Base-by-base conservation (phyloP, 2,888 invertebrate species). In the Andrena dorsata region DNA sequence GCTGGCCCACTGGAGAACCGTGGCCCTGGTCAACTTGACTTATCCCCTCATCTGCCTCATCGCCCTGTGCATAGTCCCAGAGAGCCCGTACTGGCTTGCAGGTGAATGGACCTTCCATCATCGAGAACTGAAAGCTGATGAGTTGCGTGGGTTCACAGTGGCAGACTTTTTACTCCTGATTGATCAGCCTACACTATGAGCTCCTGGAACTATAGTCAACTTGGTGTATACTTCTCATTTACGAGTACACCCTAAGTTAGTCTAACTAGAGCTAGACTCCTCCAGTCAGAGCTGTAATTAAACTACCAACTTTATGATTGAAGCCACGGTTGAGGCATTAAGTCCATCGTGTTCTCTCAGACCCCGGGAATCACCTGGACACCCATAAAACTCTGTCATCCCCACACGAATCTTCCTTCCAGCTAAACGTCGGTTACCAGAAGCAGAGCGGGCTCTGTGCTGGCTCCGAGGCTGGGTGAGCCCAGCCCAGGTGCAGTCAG, bases 391-490 rank as follows among this genome's bases (percentile, higher is more conserved):
- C 28, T 16, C 13, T 8, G 13, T 66, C 7, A 35, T 69, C 10
- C 20, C 32, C 6, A 13, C 10, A 28, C 32, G 16, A 32, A 58
- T 23, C 35, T 2, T 8, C 51, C 7, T 80, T 84, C 13, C 76
- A 94, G 94, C 88, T 0, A 96, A 96, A 90, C 95, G 96, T 80
- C 95, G 96, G 10, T 91, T 95, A 28, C 94, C 95, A 2, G 97
- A 97, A 32, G 97, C 97, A 0, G 95, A 96, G 84, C 95, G 95
- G 92, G 95, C 96, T 47, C 94, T 97, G 20, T 96, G 97, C 87
- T 97, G 97, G 97, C 94, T 98, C 0, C 95, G 97, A 47, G 97
- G 97, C 2, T 97, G 97, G 97, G 96, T 96, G 0, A 94, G 94
- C 0, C 94, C 96, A 23, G 93, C 94, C 4, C 95, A 95, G 28